Evolutionary conservation across 2,888 invertebrate genomes (phyloP).

Genomic region (Drosophila barbarae): DNA sequence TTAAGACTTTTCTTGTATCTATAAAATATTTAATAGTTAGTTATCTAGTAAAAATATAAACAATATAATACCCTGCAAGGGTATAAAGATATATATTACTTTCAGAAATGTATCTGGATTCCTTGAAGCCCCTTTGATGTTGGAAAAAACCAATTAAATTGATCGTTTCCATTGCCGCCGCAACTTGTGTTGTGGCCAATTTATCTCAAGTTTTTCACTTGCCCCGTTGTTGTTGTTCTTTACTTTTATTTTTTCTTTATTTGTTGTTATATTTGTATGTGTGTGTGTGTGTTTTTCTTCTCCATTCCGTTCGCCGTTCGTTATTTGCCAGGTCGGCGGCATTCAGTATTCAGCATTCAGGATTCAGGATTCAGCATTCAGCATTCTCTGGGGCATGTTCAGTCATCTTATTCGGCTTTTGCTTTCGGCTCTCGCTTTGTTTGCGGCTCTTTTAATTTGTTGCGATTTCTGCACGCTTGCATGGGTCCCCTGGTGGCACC

Average conservation of each 20-base stretch:
- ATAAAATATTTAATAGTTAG: neutral
- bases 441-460: conserved; percentile 68
- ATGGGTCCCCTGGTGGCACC: conserved; percentile 27
- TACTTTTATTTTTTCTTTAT: conserved; percentile 2
- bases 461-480: conserved; percentile 67
- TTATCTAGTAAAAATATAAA: too few relatives aligned
- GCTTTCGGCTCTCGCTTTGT: conserved; percentile 43
- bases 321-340: conserved; percentile 6
- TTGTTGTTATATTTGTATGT: conserved; percentile 2
- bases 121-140: neutral
- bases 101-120: neutral
- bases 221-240: neutral
- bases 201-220: conserved; percentile 21
- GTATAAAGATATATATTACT: neutral
- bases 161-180: conserved; percentile 8
- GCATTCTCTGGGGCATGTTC: conserved; percentile 22
- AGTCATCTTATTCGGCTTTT: conserved; percentile 41
- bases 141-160: conserved; percentile 14
- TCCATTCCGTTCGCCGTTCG: conserved; percentile 2
- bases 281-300: neutral
- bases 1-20: too few relatives aligned
- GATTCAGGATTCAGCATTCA: conserved; percentile 12
- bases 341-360: conserved; percentile 13
- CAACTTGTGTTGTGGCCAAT: conserved; percentile 22
- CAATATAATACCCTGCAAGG: too few relatives aligned